Evolutionary conservation across 2,888 invertebrate species (phyloP), one percentile per base, ranked within the genome.

Genomic region (Resseliella maxima): DNA sequence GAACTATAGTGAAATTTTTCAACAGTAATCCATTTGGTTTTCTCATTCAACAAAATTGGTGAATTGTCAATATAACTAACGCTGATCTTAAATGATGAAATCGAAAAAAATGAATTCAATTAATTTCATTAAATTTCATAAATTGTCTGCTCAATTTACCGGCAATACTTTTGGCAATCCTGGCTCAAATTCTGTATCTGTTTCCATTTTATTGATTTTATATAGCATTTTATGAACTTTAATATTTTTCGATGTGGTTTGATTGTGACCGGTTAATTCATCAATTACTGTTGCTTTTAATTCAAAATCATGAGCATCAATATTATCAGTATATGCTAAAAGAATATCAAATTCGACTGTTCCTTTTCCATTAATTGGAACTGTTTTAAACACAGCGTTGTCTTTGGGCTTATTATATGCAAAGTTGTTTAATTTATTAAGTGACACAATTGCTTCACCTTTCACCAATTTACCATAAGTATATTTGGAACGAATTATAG

Each of bases 241-340:
- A 46, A 97, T 92, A 87, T 95, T 92, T 1, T 94, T 92, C 0
- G 95, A 93, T 24, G 95, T 94, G 90, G 96, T 97, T 89, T 98
- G 96, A 88, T 95, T 94, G 86, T 97, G 93, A 3, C 95, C 94
- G 0, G 98, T 98, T 88, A 97, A 92, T 86, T 94, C 94, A 92
- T 99, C 99, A 90, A 98, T 97, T 2, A 99, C 94, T 6, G 95
- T 95, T 0, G 97, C 98, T 89, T 97, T 95, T 85, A 98, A 93
- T 46, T 96, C 94, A 85, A 98, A 94, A 36, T 95, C 94, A 10
- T 15, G 24, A 12, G 93, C 94, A 88, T 8, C 24, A 88, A 97
- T 12, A 15, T 24, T 6, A 15, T 86, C 98, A 91, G 89, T 95
- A 92, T 89, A 96, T 94, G 88, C 93, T 94, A 88, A 93, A 93